Evolutionary conservation across 1,140 invertebrate species (phyloP), one percentile per base, ranked within the genome.

Genomic region (Heliconius nattereri): DNA sequence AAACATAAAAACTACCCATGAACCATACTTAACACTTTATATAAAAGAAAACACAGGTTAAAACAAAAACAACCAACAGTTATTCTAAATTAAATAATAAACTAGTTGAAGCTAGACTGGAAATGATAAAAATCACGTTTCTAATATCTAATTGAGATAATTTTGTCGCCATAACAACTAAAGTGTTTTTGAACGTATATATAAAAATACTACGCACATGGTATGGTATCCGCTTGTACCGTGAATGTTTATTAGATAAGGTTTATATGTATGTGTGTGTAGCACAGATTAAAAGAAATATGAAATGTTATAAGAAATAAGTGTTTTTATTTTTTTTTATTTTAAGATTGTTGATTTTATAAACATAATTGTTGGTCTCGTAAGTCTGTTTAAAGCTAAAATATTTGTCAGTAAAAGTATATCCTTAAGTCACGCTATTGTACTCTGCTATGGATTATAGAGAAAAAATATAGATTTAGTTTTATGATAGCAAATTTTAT

Each of bases 171-270:
- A 81, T 83, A 81, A 81, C 72, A 79, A 79, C 79, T 77, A 32
- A 72, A 73, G 57, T 66, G 73, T 78, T 72, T 77, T 79, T 57
- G 40, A 76, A 49, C 72, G 66, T 82, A 82, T 35, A 35, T 35
- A 35, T 23, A 81, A 79, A 83, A 83, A 73, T 81, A 83, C 82
- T 79, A 83, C 82, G 82, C 82, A 83, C 75, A 78, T 79, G 60
- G 35, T 74, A 78, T 79, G 60, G 35, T 74, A 40, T 77, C 76
- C 52, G 76, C n/a, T 23, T 20, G 80, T 77, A 77, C 71, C 79
- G 75, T 35, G 76, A 73, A 57, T 49, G 72, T 76, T 71, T 76
- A 75, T 76, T 74, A 76, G 74, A 76, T 78, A 79, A 82, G 26
- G 23, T 13, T 66, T 66, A 66, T 71, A 49, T 52, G 20, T 40